phyloP scores from a whole-genome alignment of 2,797 vertebrate species.

The Sebastes minor region DNA sequence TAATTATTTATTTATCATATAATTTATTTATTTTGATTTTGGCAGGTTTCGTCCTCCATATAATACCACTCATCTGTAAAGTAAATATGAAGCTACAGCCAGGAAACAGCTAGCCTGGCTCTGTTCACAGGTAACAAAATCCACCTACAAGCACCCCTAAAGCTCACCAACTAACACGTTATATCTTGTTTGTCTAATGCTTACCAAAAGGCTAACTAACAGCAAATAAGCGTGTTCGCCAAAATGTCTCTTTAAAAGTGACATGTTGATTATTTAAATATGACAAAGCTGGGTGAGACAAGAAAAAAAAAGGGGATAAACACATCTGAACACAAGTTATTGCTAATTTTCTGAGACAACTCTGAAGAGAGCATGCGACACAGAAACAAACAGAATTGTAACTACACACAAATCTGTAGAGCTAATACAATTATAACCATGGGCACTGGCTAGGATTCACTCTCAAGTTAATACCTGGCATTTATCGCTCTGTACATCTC shows the following conservation, averaged over 20 bases:
- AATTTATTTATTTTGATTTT: too few relatives aligned
- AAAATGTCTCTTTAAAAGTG: background rate
- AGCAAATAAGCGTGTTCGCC: background rate
- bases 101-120: too few relatives aligned
- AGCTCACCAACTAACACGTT: background rate
- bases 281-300: background rate
- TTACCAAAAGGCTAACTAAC: background rate
- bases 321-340: background rate
- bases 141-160: background rate
- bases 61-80: background rate
- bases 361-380: conserved; percentile 21
- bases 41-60: too few relatives aligned
- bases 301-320: background rate
- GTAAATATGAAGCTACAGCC: background rate
- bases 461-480: background rate
- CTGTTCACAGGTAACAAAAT: too few relatives aligned
- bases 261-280: background rate
- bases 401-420: background rate
- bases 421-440: background rate
- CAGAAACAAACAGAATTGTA: background rate
- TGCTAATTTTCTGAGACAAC: background rate
- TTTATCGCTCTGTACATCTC: background rate
- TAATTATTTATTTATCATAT: too few relatives aligned
- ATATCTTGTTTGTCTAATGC: background rate
- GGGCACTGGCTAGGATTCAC: conserved; percentile 19